phyloP scores from a whole-genome alignment of 2,113 vertebrate genomes.

The Hydropotes inermis region DNA sequence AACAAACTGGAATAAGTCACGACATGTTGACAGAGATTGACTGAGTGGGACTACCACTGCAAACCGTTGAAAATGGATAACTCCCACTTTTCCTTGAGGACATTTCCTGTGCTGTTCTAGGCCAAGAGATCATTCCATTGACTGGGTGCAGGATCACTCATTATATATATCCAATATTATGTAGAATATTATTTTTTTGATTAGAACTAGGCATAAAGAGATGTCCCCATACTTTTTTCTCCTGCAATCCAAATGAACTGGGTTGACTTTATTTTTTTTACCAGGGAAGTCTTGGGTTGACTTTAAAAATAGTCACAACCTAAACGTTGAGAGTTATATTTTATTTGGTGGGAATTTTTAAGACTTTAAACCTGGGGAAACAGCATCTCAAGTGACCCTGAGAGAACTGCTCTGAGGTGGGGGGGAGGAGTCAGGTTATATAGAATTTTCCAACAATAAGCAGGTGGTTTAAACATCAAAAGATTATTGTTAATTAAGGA shows the following conservation, averaged over 20 bases:
- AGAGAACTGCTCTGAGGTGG: rapidly evolving
- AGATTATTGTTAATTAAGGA: background rate
- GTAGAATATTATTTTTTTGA: background rate
- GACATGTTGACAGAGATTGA: background rate
- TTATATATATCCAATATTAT: background rate
- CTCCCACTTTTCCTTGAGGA: background rate
- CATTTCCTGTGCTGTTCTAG: background rate
- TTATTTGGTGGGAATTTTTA: background rate
- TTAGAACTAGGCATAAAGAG: background rate
- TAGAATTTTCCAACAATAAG: background rate
- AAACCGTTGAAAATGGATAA: background rate
- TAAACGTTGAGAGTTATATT: background rate
- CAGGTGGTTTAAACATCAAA: background rate
- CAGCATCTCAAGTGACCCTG: background rate
- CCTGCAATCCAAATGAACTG: background rate
- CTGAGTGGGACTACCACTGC: background rate
- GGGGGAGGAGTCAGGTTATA: background rate
- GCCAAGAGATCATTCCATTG: background rate
- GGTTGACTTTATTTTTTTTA: background rate
- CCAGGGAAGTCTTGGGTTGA: background rate
- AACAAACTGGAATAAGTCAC: background rate
- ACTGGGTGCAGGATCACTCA: background rate
- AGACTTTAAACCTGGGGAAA: background rate
- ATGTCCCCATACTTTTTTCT: background rate
- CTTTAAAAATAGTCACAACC: background rate